Percentiles rank a stretch among this genome's conserved stretches.
Conservation (phyloP, 2,113 vertebrate genomes). For the rat (Rattus norvegicus) region DNA sequence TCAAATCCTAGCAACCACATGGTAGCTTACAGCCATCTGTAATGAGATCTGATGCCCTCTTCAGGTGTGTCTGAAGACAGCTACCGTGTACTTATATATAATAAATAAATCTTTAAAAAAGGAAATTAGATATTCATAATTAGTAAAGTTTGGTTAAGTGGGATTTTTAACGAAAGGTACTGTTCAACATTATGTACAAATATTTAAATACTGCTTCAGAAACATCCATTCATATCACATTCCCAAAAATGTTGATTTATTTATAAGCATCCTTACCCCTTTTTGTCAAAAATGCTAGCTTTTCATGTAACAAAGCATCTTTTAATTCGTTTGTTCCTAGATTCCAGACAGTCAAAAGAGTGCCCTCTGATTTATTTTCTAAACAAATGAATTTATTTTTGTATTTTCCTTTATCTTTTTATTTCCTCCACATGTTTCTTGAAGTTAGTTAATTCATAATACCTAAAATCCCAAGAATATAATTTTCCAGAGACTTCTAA, state of each 20-base stretch:
- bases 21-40: no score
- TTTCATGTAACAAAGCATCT: background rate
- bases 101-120: no score
- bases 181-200: background rate
- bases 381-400: background rate
- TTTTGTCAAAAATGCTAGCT: background rate
- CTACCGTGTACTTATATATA: no score
- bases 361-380: conserved; percentile 14
- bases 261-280: background rate
- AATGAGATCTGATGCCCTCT: no score
- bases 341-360: conserved; percentile 2
- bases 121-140: conserved; percentile 22
- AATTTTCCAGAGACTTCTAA: conserved; percentile 41
- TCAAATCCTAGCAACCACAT: no score
- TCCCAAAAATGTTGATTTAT: background rate
- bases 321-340: background rate
- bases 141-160: background rate
- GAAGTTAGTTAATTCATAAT: conserved; percentile 64
- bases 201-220: conserved; percentile 23
- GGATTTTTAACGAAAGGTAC: background rate
- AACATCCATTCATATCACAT: background rate
- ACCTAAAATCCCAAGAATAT: conserved; percentile 43
- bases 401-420: background rate
- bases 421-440: background rate
- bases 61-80: no score